These are phyloP conservation scores for Peromyscus polionotus DNA, from an alignment of 2,113 vertebrate species.

Conservation along the genomic window DNA sequence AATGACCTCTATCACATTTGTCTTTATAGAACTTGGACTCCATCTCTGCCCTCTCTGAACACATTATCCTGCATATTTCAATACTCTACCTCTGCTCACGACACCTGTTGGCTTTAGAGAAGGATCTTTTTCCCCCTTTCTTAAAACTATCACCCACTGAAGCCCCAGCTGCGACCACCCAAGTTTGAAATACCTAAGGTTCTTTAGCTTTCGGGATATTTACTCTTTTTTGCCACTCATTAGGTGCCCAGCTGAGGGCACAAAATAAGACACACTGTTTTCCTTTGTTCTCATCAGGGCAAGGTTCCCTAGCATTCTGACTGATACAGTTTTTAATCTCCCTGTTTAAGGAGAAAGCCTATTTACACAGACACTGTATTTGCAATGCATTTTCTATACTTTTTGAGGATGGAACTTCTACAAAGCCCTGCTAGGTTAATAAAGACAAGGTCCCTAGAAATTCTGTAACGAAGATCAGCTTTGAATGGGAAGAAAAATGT, in stretches of 20 bases:
- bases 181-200: neutral
- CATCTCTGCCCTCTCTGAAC: constrained; percentile 1
- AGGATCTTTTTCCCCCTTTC: neutral
- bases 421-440: neutral
- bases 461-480: constrained; percentile 16
- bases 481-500: neutral
- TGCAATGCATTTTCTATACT: constrained; percentile 11
- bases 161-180: neutral
- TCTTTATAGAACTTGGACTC: neutral
- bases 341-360: neutral
- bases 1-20: neutral
- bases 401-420: neutral
- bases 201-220: neutral
- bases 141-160: neutral
- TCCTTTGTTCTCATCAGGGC: neutral
- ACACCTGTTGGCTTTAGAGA: neutral
- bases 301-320: neutral
- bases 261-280: neutral
- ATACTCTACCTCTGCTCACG: neutral
- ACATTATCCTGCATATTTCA: neutral
- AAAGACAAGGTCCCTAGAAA: neutral
- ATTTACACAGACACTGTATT: neutral
- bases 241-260: neutral
- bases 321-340: neutral
- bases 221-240: neutral